Conservation (phyloP, 2,888 invertebrate genomes). For the Willowsia nigromaculata region DNA sequence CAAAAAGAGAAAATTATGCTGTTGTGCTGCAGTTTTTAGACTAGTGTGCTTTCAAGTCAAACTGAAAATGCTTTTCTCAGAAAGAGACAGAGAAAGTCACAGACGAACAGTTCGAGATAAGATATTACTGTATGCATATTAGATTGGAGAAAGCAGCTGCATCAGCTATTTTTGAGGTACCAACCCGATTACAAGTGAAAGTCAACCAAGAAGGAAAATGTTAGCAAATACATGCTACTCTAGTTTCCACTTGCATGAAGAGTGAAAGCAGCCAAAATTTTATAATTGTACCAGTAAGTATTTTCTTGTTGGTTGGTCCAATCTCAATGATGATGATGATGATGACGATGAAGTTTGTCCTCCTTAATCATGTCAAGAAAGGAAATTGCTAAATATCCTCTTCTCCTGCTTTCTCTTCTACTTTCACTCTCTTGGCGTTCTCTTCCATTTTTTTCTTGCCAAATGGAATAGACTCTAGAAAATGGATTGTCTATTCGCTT, state of each 20-base stretch:
- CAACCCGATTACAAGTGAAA: background rate
- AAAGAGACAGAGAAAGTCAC: background rate
- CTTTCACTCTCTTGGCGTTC: background rate
- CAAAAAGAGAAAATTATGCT: background rate
- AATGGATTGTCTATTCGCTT: background rate
- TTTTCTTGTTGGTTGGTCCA: constrained; percentile 1
- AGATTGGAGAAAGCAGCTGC: background rate
- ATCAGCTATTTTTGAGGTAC: background rate
- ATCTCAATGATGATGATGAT: background rate
- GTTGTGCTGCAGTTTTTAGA: constrained; percentile 11
- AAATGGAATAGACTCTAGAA: background rate
- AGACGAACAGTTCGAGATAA: background rate
- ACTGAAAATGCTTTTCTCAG: background rate
- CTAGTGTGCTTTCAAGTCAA: background rate
- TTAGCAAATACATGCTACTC: background rate
- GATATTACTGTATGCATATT: background rate
- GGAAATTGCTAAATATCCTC: constrained; percentile 64
- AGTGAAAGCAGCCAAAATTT: constrained; percentile 32
- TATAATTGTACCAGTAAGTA: constrained; percentile 40
- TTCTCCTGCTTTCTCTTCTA: background rate
- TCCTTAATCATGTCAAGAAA: constrained; percentile 64
- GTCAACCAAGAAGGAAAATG: background rate
- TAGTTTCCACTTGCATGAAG: background rate
- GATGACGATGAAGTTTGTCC: constrained; percentile 23
- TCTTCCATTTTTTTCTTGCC: background rate